Percentiles rank a stretch among this genome's conserved stretches.
These are phyloP conservation scores for Aleiodes sp. DNA, from an alignment of 1,140 invertebrate genomes.

Conservation along the genomic window DNA sequence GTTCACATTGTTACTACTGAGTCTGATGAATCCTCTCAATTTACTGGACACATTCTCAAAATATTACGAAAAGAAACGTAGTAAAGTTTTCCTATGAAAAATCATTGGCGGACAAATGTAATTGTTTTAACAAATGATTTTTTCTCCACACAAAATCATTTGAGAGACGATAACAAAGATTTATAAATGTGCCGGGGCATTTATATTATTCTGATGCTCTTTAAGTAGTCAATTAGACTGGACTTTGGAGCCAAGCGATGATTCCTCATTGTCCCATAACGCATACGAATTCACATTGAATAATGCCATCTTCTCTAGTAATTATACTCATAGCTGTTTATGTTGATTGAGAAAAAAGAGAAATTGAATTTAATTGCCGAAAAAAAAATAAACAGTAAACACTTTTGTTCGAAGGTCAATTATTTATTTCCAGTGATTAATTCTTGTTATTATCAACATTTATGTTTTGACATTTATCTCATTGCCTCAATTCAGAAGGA, in stretches of 20 bases:
- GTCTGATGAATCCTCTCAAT: too few relatives aligned
- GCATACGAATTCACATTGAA: neutral
- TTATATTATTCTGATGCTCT: neutral
- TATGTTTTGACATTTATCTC: conserved; percentile 8
- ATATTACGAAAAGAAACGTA: too few relatives aligned
- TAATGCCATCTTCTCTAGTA: neutral
- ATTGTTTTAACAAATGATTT: neutral
- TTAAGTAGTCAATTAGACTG: conserved; percentile 8
- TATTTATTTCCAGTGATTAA: conserved; percentile 12
- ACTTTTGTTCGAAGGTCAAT: conserved; percentile 9
- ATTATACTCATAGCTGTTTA: neutral
- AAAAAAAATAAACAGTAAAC: conserved; percentile 5
- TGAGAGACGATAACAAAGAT: neutral
- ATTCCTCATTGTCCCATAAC: neutral
- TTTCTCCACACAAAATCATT: neutral
- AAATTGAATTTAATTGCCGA: conserved; percentile 9
- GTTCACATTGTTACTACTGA: too few relatives aligned
- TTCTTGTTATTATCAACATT: neutral
- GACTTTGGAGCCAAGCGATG: conserved; percentile 3
- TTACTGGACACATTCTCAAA: too few relatives aligned
- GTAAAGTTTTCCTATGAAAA: too few relatives aligned
- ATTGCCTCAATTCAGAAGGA: neutral
- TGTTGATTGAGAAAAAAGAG: neutral
- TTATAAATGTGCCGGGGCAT: neutral
- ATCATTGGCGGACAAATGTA: neutral